These are phyloP conservation scores for Menura novaehollandiae DNA, from an alignment of 2,113 vertebrate genomes.

Conservation along the genomic window DNA sequence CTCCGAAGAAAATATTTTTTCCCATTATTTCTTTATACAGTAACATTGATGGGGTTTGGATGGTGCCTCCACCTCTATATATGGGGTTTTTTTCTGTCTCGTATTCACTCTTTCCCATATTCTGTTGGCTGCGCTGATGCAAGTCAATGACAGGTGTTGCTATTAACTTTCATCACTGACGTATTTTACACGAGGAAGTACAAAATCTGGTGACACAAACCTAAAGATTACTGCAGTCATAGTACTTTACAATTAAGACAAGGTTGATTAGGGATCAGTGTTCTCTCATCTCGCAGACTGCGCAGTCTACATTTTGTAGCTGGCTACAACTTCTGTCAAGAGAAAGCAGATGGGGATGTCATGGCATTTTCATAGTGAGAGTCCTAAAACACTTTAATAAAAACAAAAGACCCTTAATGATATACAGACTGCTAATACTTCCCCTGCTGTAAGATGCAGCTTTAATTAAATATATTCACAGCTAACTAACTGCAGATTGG, in stretches of 20 bases:
- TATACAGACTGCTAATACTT: neutral
- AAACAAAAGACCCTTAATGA: neutral
- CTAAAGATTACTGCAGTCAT: neutral
- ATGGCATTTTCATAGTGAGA: neutral
- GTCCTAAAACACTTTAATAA: conserved; percentile 20
- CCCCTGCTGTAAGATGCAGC: neutral
- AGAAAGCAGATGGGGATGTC: neutral
- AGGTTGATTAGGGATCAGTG: neutral
- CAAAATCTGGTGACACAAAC: neutral
- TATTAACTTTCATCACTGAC: neutral
- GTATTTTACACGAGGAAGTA: neutral
- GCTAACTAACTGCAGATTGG: conserved; percentile 11
- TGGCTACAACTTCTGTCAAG: neutral
- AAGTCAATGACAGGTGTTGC: conserved; percentile 1
- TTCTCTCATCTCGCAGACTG: neutral
- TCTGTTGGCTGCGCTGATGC: neutral
- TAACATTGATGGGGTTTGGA: neutral
- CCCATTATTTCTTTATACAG: neutral
- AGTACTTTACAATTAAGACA: neutral
- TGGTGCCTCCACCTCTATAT: neutral
- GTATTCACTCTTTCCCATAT: neutral
- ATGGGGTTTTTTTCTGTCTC: neutral
- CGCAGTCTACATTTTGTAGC: neutral
- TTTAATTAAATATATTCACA: conserved; percentile 46
- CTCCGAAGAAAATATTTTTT: neutral